phyloP scores from a whole-genome alignment of 30 jellyfish, hydroid and myxozoan genomes.

The Catostylus mosaicus region DNA sequence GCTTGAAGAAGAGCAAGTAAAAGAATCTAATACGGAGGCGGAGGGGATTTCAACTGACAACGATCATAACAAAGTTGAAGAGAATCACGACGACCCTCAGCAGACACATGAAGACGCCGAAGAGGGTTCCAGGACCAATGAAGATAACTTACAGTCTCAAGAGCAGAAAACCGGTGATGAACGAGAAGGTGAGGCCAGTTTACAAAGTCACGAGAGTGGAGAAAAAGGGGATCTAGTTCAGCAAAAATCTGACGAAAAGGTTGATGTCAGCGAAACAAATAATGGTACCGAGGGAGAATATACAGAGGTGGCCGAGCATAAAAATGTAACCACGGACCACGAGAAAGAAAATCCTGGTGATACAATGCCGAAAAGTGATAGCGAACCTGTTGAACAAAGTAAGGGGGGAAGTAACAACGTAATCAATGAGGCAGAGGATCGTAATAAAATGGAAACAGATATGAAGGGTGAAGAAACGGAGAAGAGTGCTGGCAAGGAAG shows the following conservation, averaged over 20 bases:
- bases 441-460: too few relatives aligned
- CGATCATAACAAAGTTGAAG: neutral
- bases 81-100: neutral
- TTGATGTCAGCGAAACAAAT: constrained; percentile 1
- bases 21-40: neutral
- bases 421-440: neutral
- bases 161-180: neutral
- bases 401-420: neutral
- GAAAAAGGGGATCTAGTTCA: neutral
- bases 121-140: neutral
- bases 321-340: neutral
- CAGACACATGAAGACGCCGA: neutral
- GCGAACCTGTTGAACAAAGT: neutral
- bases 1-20: neutral
- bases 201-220: neutral
- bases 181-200: neutral
- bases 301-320: neutral
- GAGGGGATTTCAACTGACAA: neutral
- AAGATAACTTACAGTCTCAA: neutral
- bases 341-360: neutral
- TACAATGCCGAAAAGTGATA: neutral
- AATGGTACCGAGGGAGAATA: constrained; percentile 15
- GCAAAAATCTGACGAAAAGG: neutral
- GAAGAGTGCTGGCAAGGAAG: neutral
- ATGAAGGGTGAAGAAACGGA: neutral